Evolutionary conservation across 2,113 vertebrate genomes (phyloP).

Genomic region (Mungos mungo): DNA sequence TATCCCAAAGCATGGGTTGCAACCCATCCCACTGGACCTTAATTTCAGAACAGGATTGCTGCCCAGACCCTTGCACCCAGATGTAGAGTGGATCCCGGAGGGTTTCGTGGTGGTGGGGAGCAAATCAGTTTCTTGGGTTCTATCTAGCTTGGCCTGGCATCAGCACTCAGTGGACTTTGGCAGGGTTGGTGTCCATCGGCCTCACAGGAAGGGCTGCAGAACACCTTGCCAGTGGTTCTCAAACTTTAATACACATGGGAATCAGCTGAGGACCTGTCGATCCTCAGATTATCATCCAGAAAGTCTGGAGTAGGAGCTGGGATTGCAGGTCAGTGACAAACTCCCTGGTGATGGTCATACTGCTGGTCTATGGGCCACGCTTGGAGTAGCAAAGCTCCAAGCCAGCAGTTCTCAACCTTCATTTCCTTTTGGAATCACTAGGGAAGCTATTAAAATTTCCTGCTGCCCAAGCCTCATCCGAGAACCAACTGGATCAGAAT

Average conservation of each 20-base stretch:
- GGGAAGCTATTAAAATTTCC: not conserved
- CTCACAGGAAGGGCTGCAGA: not conserved
- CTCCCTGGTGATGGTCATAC: not conserved
- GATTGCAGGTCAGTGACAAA: not conserved
- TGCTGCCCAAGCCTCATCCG: not conserved
- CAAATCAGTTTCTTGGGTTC: not conserved
- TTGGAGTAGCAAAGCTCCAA: not conserved
- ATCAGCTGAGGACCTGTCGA: not conserved
- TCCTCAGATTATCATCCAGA: no score
- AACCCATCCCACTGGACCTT: not conserved
- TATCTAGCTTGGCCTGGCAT: not conserved
- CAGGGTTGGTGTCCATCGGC: not conserved
- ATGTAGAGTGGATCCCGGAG: not conserved
- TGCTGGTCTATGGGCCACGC: no score
- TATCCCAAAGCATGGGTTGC: not conserved
- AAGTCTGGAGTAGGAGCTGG: not conserved
- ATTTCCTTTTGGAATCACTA: not conserved
- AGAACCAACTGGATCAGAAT: not conserved
- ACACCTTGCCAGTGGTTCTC: not conserved
- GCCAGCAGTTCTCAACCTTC: not conserved
- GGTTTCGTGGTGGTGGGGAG: not conserved
- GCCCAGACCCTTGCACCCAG: not conserved
- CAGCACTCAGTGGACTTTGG: fast-evolving
- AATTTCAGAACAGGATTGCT: not conserved
- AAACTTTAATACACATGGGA: not conserved